phyloP scores from a whole-genome alignment of 2,113 vertebrate species.

The Dolichotis patagonum region DNA sequence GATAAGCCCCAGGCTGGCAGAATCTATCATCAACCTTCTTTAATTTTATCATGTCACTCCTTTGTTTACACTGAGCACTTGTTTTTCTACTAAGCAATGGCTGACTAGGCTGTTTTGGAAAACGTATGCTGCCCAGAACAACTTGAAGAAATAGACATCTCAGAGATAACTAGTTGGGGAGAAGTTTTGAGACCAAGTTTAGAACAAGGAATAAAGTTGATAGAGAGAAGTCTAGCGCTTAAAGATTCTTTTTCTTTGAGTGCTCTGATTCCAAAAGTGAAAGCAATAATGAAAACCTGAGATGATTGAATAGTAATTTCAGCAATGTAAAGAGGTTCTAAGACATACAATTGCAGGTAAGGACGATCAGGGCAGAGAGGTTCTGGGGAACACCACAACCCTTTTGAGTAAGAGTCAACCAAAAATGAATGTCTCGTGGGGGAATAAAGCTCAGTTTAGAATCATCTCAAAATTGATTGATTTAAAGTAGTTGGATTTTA shows the following conservation, averaged over 20 bases:
- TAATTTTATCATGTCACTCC: not conserved
- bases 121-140: not conserved
- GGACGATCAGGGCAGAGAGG: not conserved
- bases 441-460: not conserved
- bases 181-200: not conserved
- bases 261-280: not conserved
- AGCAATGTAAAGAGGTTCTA: not conserved
- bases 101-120: not conserved
- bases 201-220: not conserved
- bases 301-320: not conserved
- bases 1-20: no score
- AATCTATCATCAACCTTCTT: not conserved
- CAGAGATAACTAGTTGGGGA: not conserved
- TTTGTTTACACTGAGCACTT: not conserved
- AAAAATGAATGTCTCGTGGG: not conserved
- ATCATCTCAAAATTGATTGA: not conserved
- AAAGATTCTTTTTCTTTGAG: not conserved
- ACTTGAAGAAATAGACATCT: not conserved
- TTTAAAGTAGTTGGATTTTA: not conserved
- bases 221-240: not conserved
- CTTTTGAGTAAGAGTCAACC: not conserved
- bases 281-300: not conserved
- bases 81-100: not conserved
- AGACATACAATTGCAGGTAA: not conserved
- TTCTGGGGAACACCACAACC: not conserved